A percentile compares a stretch with the other conserved stretches of the same genome.
phyloP scores from a whole-genome alignment of 2,797 vertebrate species.

The Psittacula echo region DNA sequence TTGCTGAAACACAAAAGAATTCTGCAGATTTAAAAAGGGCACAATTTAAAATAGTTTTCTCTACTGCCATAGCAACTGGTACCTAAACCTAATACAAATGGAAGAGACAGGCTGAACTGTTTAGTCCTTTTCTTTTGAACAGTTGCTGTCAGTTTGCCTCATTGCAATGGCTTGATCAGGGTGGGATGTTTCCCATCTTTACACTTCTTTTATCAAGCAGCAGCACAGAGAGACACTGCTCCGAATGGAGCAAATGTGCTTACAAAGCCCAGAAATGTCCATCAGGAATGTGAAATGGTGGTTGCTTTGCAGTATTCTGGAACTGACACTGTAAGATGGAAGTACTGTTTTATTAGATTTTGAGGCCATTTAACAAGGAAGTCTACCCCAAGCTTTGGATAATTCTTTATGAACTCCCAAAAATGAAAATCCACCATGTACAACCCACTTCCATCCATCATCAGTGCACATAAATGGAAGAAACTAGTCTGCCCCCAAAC shows the following conservation, averaged over 20 bases:
- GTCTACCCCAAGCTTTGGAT: not conserved
- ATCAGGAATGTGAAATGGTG: not conserved
- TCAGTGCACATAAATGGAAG: not conserved
- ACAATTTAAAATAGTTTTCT: not conserved
- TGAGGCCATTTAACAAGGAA: not conserved
- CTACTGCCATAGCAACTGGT: slow-evolving; percentile 28
- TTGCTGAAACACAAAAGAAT: slow-evolving; percentile 8
- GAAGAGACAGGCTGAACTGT: not conserved
- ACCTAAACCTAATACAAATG: slow-evolving; percentile 20
- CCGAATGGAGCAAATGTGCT: not conserved
- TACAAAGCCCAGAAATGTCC: not conserved
- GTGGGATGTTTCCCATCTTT: not conserved
- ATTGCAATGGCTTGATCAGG: not conserved
- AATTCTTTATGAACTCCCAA: not conserved
- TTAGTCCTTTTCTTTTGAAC: not conserved
- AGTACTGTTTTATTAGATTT: not conserved
- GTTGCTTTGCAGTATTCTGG: not conserved
- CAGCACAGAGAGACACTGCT: not conserved
- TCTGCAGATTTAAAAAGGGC: not conserved
- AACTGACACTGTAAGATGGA: not conserved
- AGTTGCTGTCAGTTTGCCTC: not conserved
- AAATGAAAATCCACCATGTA: not conserved
- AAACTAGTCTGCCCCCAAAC: not conserved
- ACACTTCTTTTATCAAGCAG: not conserved
- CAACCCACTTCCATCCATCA: not conserved